Evolutionary conservation across 1,140 invertebrate species (phyloP).

Genomic region (Gonatopus flavifemur): DNA sequence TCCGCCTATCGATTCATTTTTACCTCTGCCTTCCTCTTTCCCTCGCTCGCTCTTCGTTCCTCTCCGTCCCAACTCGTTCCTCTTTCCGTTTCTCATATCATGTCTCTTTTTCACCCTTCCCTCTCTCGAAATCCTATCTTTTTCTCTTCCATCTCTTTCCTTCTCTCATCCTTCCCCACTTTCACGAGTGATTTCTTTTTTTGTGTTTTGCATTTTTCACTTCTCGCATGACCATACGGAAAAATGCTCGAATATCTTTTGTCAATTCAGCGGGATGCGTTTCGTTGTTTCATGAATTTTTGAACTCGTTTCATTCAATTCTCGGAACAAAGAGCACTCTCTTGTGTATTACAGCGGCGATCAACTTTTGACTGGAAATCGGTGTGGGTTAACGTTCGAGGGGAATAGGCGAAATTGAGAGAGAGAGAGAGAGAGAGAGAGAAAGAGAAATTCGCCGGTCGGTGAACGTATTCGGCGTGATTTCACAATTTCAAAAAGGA

Average conservation of each 20-base stretch:
- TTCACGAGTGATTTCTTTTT: background rate
- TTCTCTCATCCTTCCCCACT: background rate
- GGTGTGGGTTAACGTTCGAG: no score
- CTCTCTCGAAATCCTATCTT: background rate
- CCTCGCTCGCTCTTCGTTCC: slow-evolving; percentile 42
- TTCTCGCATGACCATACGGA: background rate
- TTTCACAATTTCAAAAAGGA: no score
- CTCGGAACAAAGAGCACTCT: no score
- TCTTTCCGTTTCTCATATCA: background rate
- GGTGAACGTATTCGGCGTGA: no score
- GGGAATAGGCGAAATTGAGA: no score
- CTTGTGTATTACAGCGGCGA: no score
- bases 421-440: no score
- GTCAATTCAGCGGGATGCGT: background rate
- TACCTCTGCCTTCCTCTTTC: slow-evolving; percentile 58
- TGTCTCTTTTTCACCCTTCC: background rate
- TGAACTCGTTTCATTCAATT: no score
- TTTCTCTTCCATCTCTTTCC: slow-evolving; percentile 2
- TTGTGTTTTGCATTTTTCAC: no score
- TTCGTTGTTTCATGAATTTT: slow-evolving; percentile 3
- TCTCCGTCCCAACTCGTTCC: background rate
- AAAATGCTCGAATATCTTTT: background rate
- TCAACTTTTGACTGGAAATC: no score
- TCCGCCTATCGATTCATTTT: slow-evolving; percentile 61
- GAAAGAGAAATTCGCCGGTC: no score